These are phyloP conservation scores for Genyomyrus donnyi DNA, from an alignment of 2,113 vertebrate genomes.

Conservation along the genomic window DNA sequence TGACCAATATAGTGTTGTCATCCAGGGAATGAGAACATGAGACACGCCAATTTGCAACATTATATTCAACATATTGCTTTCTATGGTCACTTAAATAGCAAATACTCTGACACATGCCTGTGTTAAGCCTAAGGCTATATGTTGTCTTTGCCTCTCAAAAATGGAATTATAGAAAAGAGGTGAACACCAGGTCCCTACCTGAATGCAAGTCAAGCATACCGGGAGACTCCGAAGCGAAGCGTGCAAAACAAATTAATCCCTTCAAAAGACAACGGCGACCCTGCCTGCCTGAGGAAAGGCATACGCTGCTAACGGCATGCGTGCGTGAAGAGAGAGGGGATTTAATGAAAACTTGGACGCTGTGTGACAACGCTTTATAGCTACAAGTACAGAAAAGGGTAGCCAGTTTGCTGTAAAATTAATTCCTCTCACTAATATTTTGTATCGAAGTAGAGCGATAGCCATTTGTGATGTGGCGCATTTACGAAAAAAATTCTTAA, in stretches of 20 bases:
- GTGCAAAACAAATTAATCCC: background rate
- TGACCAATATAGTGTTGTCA: background rate
- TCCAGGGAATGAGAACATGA: background rate
- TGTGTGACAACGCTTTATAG: background rate
- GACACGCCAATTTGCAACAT: background rate
- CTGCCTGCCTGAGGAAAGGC: background rate
- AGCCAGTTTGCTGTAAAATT: background rate
- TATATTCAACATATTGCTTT: background rate
- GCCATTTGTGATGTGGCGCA: background rate
- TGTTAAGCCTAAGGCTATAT: background rate
- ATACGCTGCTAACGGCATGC: background rate
- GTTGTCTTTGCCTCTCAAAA: background rate
- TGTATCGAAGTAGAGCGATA: background rate
- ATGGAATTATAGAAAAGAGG: background rate
- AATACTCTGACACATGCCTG: background rate
- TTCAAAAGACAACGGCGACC: background rate
- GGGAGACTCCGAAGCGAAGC: background rate
- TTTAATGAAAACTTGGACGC: background rate
- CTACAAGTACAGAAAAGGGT: background rate
- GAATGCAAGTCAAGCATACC: background rate
- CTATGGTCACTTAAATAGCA: background rate
- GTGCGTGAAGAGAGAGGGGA: background rate
- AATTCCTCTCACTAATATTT: background rate
- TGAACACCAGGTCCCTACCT: background rate
- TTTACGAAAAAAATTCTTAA: background rate